These are phyloP conservation scores for Gasteruption jaculator DNA, from an alignment of 2,888 invertebrate species.

Conservation along the genomic window DNA sequence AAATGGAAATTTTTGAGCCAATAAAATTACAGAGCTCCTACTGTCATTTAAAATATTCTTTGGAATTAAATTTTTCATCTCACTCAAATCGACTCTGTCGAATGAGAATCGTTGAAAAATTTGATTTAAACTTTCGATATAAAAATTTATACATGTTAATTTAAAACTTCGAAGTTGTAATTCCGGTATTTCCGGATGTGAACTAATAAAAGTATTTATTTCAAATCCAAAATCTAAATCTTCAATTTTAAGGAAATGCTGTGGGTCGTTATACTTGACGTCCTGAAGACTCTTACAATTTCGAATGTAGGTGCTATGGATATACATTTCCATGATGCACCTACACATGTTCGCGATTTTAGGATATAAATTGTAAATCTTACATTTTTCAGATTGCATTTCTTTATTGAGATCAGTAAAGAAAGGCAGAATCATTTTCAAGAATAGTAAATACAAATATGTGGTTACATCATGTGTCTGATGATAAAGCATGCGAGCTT, in stretches of 20 bases:
- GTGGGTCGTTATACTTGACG: constrained; percentile 8
- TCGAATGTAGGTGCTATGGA: constrained; percentile 14
- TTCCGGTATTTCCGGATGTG: constrained; percentile 3
- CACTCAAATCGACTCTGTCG: no score
- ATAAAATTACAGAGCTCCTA: no score
- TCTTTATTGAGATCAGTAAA: constrained; percentile 21
- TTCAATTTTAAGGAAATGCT: background rate
- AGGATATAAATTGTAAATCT: constrained; percentile 20
- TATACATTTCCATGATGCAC: constrained; percentile 18
- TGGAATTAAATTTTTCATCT: no score
- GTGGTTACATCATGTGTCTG: constrained; percentile 11
- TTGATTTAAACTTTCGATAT: constrained; percentile 14
- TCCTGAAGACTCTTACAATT: constrained; percentile 4
- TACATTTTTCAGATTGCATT: constrained; percentile 22
- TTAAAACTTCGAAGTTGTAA: constrained; percentile 9
- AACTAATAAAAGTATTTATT: constrained; percentile 4
- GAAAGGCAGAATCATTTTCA: constrained; percentile 21
- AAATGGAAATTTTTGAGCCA: no score
- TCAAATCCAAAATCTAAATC: constrained; percentile 6
- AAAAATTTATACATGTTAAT: constrained; percentile 15
- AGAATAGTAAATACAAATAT: constrained; percentile 22
- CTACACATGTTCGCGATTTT: constrained; percentile 14
- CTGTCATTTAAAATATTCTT: no score
- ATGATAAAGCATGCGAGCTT: constrained; percentile 7
- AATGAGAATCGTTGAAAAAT: constrained; percentile 14